Percentiles rank a stretch among this genome's conserved stretches.
Evolutionary conservation across 2,888 invertebrate species (phyloP).

Genomic region (Periphyllus acericola): DNA sequence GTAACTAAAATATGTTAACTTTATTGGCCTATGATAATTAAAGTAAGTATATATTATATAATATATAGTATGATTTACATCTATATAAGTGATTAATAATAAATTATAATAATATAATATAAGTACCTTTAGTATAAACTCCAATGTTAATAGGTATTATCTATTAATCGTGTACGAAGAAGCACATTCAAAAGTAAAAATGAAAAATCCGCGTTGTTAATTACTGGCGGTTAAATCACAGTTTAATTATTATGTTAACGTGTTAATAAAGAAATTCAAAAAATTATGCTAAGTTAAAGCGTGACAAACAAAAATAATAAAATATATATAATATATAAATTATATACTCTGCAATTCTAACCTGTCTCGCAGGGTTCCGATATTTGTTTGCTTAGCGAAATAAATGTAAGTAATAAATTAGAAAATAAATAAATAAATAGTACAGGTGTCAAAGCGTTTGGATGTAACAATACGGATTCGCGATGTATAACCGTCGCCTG

Average conservation of each 20-base stretch:
- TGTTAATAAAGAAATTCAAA: not conserved
- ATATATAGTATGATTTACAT: not conserved
- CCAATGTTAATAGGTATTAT: not conserved
- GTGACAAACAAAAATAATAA: not conserved
- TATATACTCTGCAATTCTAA: constrained; percentile 13
- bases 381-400: not conserved
- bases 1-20: too few relatives aligned
- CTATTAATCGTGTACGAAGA: not conserved
- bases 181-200: not conserved
- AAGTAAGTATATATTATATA: too few relatives aligned
- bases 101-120: not conserved
- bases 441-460: not conserved
- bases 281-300: not conserved
- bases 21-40: too few relatives aligned
- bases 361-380: constrained; percentile 46
- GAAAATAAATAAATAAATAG: not conserved
- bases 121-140: not conserved
- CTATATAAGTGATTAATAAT: not conserved
- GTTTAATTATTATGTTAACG: not conserved
- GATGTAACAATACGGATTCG: not conserved
- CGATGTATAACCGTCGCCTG: constrained; percentile 33
- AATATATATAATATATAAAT: not conserved
- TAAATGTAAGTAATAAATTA: not conserved
- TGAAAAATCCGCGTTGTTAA: not conserved
- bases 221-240: not conserved